Percentiles rank a stretch among this genome's conserved stretches.
phyloP scores from a whole-genome alignment of 2,113 vertebrate species.

The Alouatta palliata region DNA sequence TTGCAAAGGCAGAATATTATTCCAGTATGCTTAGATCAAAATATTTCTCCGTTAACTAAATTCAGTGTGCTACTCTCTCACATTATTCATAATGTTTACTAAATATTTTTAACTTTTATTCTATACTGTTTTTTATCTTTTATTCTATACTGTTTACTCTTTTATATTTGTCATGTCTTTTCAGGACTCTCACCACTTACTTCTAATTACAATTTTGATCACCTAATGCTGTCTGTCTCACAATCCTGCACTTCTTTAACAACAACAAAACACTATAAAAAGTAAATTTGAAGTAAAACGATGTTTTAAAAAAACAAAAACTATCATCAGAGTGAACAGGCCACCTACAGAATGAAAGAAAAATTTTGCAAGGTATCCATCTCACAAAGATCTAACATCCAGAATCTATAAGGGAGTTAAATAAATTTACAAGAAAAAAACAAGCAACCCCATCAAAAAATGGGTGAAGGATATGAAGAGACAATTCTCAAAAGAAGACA shows the following conservation, averaged over 20 bases:
- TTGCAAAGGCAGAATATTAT: background rate
- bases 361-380: too few species aligned
- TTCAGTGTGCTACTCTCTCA: background rate
- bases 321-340: too few species aligned
- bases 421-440: too few species aligned
- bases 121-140: background rate
- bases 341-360: too few species aligned
- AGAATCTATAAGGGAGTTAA: too few species aligned
- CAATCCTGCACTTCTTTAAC: background rate
- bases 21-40: background rate
- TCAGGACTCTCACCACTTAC: background rate
- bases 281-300: background rate
- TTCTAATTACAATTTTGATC: background rate
- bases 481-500: too few species aligned
- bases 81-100: background rate
- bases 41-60: background rate
- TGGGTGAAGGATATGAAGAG: too few species aligned
- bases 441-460: too few species aligned
- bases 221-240: accelerated
- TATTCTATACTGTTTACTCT: background rate
- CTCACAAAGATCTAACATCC: too few species aligned
- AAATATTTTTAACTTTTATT: background rate
- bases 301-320: background rate
- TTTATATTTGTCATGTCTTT: background rate
- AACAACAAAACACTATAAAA: background rate